phyloP scores from a whole-genome alignment of 2,113 vertebrate species.

The Brienomyrus longianalis region DNA sequence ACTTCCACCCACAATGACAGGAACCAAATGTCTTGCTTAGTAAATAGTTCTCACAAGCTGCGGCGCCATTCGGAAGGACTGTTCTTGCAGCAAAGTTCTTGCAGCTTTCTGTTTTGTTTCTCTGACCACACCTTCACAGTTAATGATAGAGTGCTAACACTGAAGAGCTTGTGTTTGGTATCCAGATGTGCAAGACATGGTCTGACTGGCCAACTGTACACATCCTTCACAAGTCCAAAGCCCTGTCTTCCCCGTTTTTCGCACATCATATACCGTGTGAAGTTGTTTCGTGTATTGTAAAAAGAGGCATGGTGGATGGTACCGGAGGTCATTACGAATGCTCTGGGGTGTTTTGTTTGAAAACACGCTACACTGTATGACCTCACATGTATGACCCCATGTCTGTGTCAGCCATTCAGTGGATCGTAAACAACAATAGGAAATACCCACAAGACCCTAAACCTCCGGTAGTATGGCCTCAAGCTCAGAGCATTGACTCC shows the following conservation, averaged over 20 bases:
- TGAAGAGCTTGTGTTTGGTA: background rate
- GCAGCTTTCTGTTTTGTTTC: background rate
- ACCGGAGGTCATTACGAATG: background rate
- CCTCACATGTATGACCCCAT: background rate
- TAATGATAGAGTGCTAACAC: background rate
- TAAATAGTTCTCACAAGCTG: background rate
- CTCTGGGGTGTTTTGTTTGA: background rate
- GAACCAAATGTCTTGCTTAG: conserved; percentile 1
- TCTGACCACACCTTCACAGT: background rate
- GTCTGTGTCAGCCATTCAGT: background rate
- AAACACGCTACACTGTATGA: background rate
- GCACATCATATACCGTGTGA: background rate
- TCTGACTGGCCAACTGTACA: background rate
- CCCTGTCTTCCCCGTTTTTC: background rate
- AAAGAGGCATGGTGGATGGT: background rate
- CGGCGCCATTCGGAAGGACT: background rate
- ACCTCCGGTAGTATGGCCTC: background rate
- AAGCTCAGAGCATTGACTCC: background rate
- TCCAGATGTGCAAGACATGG: background rate
- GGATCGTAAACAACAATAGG: background rate
- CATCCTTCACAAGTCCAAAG: background rate
- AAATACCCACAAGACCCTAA: background rate
- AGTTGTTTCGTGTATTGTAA: background rate
- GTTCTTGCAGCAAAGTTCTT: background rate
- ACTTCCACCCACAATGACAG: background rate